These are phyloP conservation scores for Argynnis bischoffii DNA, from an alignment of 2,888 invertebrate genomes.

Conservation along the genomic window DNA sequence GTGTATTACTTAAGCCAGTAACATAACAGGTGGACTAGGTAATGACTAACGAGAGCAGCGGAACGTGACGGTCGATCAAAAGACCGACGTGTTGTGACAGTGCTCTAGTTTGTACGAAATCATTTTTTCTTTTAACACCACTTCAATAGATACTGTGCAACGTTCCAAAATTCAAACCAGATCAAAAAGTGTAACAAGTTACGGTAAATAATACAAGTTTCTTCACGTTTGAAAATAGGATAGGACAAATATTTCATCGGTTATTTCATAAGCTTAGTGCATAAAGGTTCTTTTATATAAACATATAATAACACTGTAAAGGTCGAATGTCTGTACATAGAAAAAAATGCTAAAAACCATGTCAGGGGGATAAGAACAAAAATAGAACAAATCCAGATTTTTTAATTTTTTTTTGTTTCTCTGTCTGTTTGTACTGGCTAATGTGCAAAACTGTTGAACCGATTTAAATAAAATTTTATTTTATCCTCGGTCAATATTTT, in stretches of 20 bases:
- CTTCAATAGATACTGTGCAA: slow-evolving; percentile 37
- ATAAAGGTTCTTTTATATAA: neutral
- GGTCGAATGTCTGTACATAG: no score
- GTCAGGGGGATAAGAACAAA: no score
- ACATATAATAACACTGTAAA: no score
- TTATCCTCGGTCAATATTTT: no score
- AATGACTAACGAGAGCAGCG: slow-evolving; percentile 47
- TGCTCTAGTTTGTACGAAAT: slow-evolving; percentile 44
- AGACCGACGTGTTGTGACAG: slow-evolving; percentile 56
- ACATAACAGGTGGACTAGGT: slow-evolving; percentile 39
- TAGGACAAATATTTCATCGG: neutral
- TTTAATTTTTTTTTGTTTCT: no score
- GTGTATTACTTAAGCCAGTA: slow-evolving; percentile 28
- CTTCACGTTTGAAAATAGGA: neutral
- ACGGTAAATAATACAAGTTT: slow-evolving; percentile 25
- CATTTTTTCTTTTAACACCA: slow-evolving; percentile 38
- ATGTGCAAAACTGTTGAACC: no score
- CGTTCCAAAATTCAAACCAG: slow-evolving; percentile 12
- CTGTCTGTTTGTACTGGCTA: no score
- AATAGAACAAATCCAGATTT: no score
- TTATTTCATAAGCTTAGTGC: neutral
- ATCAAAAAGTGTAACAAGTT: slow-evolving; percentile 23
- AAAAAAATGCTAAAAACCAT: no score
- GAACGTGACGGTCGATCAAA: slow-evolving; percentile 60
- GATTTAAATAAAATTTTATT: no score